These are phyloP conservation scores for Apodemia mormo DNA, from an alignment of 2,888 invertebrate genomes.

Conservation along the genomic window DNA sequence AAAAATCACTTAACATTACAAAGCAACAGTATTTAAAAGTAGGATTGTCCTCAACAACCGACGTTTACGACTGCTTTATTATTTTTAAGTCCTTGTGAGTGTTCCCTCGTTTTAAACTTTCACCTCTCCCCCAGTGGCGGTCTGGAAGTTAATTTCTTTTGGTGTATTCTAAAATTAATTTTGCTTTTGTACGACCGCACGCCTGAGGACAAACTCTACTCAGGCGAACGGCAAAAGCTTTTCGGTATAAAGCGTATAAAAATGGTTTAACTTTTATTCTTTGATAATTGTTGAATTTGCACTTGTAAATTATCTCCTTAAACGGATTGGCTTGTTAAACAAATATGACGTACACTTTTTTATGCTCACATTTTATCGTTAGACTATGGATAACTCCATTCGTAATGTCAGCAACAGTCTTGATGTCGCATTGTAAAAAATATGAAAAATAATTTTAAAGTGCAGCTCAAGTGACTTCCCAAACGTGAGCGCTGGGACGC, in stretches of 20 bases:
- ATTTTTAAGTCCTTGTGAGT: slow-evolving; percentile 73
- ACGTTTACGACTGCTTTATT: slow-evolving; percentile 66
- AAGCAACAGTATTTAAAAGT: slow-evolving; percentile 49
- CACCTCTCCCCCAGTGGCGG: slow-evolving; percentile 61
- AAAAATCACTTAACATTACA: slow-evolving; percentile 28
- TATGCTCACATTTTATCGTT: no score
- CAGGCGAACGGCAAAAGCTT: slow-evolving; percentile 70
- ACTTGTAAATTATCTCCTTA: not conserved
- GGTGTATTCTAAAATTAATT: slow-evolving; percentile 81
- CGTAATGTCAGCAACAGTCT: no score
- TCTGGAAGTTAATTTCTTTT: slow-evolving; percentile 79
- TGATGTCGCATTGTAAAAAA: no score
- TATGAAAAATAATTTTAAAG: no score
- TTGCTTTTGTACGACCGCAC: slow-evolving; percentile 72
- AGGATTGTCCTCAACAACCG: slow-evolving; percentile 49
- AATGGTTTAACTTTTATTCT: slow-evolving; percentile 39
- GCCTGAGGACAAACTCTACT: slow-evolving; percentile 61
- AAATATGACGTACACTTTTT: no score
- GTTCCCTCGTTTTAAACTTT: slow-evolving; percentile 71
- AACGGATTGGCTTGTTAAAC: not conserved
- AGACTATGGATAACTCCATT: no score
- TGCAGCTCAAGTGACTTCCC: no score
- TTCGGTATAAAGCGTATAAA: slow-evolving; percentile 62
- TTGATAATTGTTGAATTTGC: slow-evolving; percentile 6
- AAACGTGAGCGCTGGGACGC: no score